These are phyloP conservation scores for Leptothorax acervorum DNA, from an alignment of 2,888 invertebrate genomes.

Conservation along the genomic window DNA sequence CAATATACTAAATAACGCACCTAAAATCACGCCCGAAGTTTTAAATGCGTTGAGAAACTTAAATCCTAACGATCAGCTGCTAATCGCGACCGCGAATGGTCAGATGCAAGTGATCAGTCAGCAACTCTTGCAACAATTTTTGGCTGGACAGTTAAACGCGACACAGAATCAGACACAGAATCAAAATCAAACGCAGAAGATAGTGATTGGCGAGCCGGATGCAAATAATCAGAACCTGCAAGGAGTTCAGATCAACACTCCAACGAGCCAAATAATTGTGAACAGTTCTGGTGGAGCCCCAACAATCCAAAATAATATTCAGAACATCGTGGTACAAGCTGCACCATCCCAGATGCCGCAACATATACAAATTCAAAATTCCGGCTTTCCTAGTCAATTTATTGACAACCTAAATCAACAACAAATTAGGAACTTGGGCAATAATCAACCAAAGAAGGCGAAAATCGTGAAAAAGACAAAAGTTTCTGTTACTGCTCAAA, in stretches of 20 bases:
- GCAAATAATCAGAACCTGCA: slow-evolving; percentile 82
- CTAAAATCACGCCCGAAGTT: slow-evolving; percentile 84
- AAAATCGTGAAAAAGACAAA: slow-evolving; percentile 82
- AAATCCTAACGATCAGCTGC: slow-evolving; percentile 84
- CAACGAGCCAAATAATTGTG: slow-evolving; percentile 84
- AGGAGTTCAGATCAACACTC: slow-evolving; percentile 84
- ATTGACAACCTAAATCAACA: slow-evolving; percentile 85
- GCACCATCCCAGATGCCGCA: slow-evolving; percentile 84
- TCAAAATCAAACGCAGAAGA: slow-evolving; percentile 84
- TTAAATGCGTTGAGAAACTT: slow-evolving; percentile 83
- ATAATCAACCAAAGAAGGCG: slow-evolving; percentile 79
- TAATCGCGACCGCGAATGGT: slow-evolving; percentile 84
- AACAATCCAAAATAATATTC: slow-evolving; percentile 85
- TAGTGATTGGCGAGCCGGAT: slow-evolving; percentile 84
- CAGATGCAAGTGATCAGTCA: slow-evolving; percentile 85
- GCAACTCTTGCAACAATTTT: slow-evolving; percentile 82
- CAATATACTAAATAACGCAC: slow-evolving; percentile 82
- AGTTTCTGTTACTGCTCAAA: slow-evolving; percentile 77
- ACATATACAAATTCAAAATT: slow-evolving; percentile 84
- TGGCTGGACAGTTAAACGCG: slow-evolving; percentile 82
- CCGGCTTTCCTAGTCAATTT: slow-evolving; percentile 84
- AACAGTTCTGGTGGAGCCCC: slow-evolving; percentile 85
- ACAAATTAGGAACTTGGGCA: slow-evolving; percentile 82
- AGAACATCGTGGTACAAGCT: slow-evolving; percentile 84
- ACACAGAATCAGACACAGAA: slow-evolving; percentile 73